Evolutionary conservation across 2,888 invertebrate genomes (phyloP).

Genomic region (Parnassius orleans): DNA sequence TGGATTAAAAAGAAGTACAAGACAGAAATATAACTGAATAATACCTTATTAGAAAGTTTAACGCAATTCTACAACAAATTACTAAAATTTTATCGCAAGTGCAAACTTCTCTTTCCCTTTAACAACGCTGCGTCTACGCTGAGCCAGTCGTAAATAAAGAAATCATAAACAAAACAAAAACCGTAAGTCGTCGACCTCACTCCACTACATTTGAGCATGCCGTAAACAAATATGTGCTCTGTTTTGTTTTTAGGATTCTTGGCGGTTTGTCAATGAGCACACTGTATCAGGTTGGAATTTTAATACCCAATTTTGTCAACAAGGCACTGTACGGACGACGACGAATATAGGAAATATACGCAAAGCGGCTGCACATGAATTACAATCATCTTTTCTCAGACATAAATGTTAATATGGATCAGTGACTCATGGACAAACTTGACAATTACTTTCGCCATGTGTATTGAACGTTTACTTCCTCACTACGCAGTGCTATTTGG

Average conservation of each 20-base stretch:
- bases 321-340: neutral
- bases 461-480: neutral
- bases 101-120: neutral
- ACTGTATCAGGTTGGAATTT: slow-evolving; percentile 49
- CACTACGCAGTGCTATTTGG: neutral
- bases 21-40: too few relatives aligned
- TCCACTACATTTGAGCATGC: slow-evolving; percentile 31
- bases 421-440: neutral
- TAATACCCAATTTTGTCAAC: slow-evolving; percentile 33
- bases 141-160: neutral
- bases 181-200: slow-evolving; percentile 30
- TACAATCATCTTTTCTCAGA: neutral
- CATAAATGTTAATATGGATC: neutral
- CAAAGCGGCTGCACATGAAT: neutral
- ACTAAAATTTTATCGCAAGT: neutral
- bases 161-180: slow-evolving; percentile 20
- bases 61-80: neutral
- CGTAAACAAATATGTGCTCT: slow-evolving; percentile 34
- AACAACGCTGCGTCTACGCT: neutral
- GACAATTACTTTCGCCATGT: neutral
- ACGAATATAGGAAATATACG: neutral
- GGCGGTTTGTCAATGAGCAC: slow-evolving; percentile 53
- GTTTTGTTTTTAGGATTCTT: slow-evolving; percentile 48
- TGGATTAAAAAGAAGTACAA: too few relatives aligned
- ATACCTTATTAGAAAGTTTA: too few relatives aligned